phyloP scores from a whole-genome alignment of 2,113 vertebrate genomes.

The Platichthys stellatus region DNA sequence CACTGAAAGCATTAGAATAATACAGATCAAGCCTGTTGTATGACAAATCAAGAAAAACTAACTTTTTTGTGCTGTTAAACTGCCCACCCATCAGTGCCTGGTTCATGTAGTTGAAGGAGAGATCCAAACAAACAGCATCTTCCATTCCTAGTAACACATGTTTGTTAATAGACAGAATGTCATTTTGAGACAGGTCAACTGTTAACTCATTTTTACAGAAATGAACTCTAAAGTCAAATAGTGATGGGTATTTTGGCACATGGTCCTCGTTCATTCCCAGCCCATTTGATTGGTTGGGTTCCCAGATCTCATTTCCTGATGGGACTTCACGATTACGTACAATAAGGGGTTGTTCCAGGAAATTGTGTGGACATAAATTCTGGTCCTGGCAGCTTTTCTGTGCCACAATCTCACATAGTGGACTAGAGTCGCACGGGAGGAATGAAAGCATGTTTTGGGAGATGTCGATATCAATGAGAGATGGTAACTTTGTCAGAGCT shows the following conservation, averaged over 20 bases:
- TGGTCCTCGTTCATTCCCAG: neutral
- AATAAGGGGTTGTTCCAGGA: slow-evolving; percentile 8
- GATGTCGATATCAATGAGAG: slow-evolving; percentile 70
- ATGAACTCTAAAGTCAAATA: slow-evolving; percentile 48
- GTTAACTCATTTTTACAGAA: slow-evolving; percentile 55
- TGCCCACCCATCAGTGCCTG: slow-evolving; percentile 68
- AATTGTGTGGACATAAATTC: slow-evolving; percentile 6
- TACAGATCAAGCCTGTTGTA: slow-evolving; percentile 86
- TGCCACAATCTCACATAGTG: neutral
- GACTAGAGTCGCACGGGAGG: slow-evolving; percentile 30
- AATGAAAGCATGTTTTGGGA: slow-evolving; percentile 83
- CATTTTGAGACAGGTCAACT: slow-evolving; percentile 84
- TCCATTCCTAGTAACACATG: slow-evolving; percentile 80
- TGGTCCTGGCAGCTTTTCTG: slow-evolving; percentile 33
- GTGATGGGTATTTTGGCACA: slow-evolving; percentile 22
- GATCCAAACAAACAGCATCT: slow-evolving; percentile 79
- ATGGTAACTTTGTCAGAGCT: slow-evolving; percentile 59
- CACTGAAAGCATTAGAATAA: slow-evolving; percentile 69
- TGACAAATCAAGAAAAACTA: slow-evolving; percentile 80
- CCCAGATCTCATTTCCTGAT: slow-evolving; percentile 2
- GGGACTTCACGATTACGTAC: slow-evolving; percentile 12
- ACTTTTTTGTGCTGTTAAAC: slow-evolving; percentile 69
- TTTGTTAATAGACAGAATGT: slow-evolving; percentile 74
- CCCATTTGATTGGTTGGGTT: slow-evolving; percentile 6
- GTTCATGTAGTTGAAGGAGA: slow-evolving; percentile 85